phyloP scores from a whole-genome alignment of 2,888 invertebrate genomes.

The Harpalus rufipes region DNA sequence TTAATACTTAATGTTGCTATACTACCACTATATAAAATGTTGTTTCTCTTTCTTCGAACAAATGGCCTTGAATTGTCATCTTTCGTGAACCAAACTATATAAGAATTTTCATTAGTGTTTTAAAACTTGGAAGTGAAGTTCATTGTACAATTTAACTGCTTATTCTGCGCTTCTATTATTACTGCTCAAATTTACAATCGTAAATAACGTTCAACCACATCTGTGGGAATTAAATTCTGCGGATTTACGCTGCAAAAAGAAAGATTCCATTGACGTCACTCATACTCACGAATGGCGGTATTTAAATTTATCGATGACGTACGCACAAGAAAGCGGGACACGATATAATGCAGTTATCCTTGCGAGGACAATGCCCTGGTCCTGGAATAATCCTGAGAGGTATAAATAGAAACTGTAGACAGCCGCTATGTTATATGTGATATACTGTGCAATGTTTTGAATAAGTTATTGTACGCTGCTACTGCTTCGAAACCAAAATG shows the following conservation, averaged over 20 bases:
- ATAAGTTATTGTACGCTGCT: neutral
- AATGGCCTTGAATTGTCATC: too few species aligned
- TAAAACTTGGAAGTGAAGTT: neutral
- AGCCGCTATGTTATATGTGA: slow-evolving; percentile 6
- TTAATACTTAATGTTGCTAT: too few species aligned
- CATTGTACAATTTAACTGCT: neutral
- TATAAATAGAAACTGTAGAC: slow-evolving; percentile 40
- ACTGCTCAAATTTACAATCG: neutral
- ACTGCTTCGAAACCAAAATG: neutral
- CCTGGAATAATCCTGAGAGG: slow-evolving; percentile 34
- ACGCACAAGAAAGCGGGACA: slow-evolving; percentile 24
- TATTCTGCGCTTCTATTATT: neutral
- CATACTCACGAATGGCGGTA: neutral
- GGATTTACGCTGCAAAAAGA: neutral
- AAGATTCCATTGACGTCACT: slow-evolving; percentile 1
- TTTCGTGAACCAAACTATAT: too few species aligned
- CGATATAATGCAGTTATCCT: slow-evolving; percentile 2
- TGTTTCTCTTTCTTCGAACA: too few species aligned
- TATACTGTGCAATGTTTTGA: slow-evolving; percentile 24
- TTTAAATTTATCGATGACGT: slow-evolving; percentile 43
- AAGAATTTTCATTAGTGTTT: neutral
- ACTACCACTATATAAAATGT: too few species aligned
- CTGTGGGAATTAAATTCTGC: neutral
- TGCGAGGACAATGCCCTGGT: slow-evolving; percentile 36
- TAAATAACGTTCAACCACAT: neutral